A percentile compares a stretch with the other conserved stretches of the same genome.
Evolutionary conservation across 2,113 vertebrate genomes (phyloP).

Genomic region (Epinephelus fuscoguttatus): DNA sequence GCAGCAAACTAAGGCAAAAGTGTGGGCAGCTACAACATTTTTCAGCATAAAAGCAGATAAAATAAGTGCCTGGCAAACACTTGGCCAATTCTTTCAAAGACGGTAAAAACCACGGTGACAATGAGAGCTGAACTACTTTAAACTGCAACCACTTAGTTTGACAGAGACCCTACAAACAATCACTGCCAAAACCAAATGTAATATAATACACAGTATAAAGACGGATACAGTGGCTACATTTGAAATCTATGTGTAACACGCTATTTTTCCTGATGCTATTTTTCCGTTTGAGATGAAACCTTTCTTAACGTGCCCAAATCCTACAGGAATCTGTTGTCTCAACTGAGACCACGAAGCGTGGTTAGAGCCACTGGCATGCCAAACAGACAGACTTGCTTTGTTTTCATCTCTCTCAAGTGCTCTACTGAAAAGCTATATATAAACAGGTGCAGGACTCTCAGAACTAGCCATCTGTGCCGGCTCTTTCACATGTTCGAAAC

Average conservation of each 20-base stretch:
- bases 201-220: not conserved
- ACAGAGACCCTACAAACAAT: constrained; percentile 5
- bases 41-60: constrained; percentile 31
- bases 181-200: constrained; percentile 5
- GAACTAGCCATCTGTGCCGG: constrained; percentile 82
- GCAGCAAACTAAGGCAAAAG: not conserved
- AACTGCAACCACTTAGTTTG: constrained; percentile 3
- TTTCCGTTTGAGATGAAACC: constrained; percentile 33
- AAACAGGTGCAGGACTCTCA: constrained; percentile 81
- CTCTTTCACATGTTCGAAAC: constrained; percentile 63
- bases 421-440: constrained; percentile 85
- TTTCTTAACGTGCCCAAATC: constrained; percentile 50
- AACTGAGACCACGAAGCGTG: constrained; percentile 58
- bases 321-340: constrained; percentile 67
- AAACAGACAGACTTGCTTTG: constrained; percentile 82
- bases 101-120: not conserved
- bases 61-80: constrained; percentile 30
- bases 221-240: constrained; percentile 11
- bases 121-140: not conserved
- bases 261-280: constrained; percentile 39
- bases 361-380: constrained; percentile 68
- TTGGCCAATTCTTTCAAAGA: constrained; percentile 28
- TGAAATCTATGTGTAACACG: constrained; percentile 12
- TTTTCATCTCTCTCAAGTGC: constrained; percentile 82
- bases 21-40: constrained; percentile 38